A percentile compares a stretch with the other conserved stretches of the same genome.
Evolutionary conservation across 2,113 vertebrate species (phyloP).

Genomic region (Tautogolabrus adspersus): DNA sequence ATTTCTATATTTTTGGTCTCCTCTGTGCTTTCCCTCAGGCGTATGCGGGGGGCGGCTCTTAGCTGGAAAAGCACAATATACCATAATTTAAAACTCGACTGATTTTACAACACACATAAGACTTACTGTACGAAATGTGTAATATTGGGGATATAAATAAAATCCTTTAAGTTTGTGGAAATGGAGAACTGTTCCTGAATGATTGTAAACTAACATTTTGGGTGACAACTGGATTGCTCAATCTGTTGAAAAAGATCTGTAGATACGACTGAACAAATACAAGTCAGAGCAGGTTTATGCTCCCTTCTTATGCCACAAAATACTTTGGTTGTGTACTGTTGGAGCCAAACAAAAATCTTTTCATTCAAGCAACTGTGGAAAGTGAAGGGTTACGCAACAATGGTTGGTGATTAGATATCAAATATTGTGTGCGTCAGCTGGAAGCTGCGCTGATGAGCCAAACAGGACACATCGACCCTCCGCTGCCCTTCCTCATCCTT

Average conservation of each 20-base stretch:
- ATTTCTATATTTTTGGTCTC: too few relatives aligned
- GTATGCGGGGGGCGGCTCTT: not conserved
- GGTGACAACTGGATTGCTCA: too few relatives aligned
- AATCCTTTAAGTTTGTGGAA: too few relatives aligned
- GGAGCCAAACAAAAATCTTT: not conserved
- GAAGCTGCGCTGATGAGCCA: conserved; percentile 33
- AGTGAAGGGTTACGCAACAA: not conserved
- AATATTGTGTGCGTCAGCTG: conserved; percentile 61
- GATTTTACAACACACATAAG: too few relatives aligned
- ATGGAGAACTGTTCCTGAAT: too few relatives aligned
- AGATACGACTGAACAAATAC: not conserved
- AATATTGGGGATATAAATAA: too few relatives aligned
- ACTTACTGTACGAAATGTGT: too few relatives aligned
- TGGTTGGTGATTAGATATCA: conserved; percentile 42
- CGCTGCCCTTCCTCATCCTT: conserved; percentile 50
- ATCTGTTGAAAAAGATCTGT: not conserved
- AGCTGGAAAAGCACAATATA: too few relatives aligned
- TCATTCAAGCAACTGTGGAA: not conserved
- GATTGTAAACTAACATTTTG: too few relatives aligned
- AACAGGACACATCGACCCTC: conserved; percentile 51
- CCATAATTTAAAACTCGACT: too few relatives aligned
- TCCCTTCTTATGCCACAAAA: not conserved
- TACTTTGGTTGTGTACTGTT: not conserved
- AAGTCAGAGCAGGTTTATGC: not conserved
- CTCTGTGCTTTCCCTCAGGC: not conserved